Evolutionary conservation across 2,113 vertebrate species (phyloP).

Genomic region (Cranoglanis bouderius): DNA sequence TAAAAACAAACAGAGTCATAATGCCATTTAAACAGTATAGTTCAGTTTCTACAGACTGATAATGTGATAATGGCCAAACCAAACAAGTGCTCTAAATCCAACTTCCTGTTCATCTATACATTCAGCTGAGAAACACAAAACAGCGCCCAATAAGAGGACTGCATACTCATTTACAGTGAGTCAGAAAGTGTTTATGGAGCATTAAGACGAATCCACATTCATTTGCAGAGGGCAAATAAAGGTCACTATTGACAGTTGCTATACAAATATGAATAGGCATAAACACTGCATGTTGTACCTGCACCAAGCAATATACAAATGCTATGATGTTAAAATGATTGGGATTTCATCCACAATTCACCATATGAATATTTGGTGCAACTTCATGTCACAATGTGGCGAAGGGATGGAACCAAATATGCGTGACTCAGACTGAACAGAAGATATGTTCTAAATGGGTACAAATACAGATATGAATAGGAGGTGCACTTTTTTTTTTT

Average conservation of each 20-base stretch:
- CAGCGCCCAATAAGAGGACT: neutral
- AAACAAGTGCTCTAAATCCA: conserved; percentile 22
- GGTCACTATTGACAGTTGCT: neutral
- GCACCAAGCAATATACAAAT: neutral
- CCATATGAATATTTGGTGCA: neutral
- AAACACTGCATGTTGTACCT: neutral
- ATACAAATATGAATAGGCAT: neutral
- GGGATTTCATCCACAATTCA: neutral
- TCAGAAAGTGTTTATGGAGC: neutral
- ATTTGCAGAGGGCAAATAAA: neutral
- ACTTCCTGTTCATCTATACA: neutral
- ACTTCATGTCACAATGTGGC: neutral
- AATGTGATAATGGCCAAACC: conserved; percentile 27
- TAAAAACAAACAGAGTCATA: conserved; percentile 60
- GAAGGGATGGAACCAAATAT: neutral
- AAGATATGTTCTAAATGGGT: neutral
- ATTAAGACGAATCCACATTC: neutral
- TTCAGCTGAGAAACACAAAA: neutral
- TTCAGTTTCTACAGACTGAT: neutral
- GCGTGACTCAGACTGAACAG: neutral
- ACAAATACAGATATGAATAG: neutral
- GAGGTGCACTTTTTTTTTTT: neutral
- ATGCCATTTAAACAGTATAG: conserved; percentile 40
- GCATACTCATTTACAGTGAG: neutral
- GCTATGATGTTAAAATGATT: neutral